phyloP scores from a whole-genome alignment of 1,140 invertebrate species.

The Mercenaria mercenaria region DNA sequence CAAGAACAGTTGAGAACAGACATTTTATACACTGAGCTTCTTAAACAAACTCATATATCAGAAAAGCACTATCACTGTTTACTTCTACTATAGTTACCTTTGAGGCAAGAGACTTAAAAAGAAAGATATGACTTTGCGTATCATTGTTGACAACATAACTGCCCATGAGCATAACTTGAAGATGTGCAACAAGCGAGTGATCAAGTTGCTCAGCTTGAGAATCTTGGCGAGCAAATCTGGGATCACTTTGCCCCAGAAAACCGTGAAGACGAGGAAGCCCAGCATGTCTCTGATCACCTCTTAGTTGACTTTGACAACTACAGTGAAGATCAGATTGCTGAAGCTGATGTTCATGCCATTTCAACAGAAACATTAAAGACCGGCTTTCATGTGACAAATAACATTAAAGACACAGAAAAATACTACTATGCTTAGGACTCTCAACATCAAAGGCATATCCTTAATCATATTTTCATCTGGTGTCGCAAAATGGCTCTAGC shows the following conservation, averaged over 20 bases:
- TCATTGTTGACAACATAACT: not conserved
- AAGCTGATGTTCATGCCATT: no score
- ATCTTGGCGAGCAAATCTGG: conserved; percentile 16
- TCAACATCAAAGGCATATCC: not conserved
- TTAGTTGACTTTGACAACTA: no score
- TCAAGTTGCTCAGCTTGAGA: no score
- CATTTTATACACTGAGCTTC: no score
- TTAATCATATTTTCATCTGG: conserved; percentile 8
- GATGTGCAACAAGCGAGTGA: not conserved
- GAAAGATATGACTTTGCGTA: not conserved
- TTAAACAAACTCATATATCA: no score
- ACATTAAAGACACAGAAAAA: no score
- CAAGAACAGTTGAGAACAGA: no score
- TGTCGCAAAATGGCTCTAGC: not conserved
- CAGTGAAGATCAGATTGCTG: no score
- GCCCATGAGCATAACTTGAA: not conserved
- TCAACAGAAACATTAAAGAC: no score
- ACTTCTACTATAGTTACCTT: not conserved
- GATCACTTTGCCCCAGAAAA: not conserved
- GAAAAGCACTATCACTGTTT: not conserved
- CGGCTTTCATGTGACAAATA: no score
- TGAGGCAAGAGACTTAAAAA: not conserved
- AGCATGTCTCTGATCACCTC: no score
- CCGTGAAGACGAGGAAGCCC: no score
- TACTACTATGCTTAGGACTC: not conserved